Conservation (phyloP, 2,797 vertebrate species). For the Acanthurus tractus region DNA sequence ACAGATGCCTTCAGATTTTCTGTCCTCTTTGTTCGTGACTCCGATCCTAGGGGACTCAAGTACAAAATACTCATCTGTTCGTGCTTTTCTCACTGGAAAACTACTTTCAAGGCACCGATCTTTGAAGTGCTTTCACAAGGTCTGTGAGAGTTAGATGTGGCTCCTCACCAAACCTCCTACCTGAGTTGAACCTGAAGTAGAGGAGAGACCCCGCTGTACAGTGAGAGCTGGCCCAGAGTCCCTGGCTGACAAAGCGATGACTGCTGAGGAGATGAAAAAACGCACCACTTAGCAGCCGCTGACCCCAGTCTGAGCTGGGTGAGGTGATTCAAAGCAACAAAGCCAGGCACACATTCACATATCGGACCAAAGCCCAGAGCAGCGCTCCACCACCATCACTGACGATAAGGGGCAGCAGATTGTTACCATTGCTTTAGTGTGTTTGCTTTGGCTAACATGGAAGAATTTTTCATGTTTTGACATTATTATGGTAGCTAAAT, state of each 20-base stretch:
- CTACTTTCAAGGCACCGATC: neutral
- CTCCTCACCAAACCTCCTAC: constrained; percentile 7
- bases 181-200: constrained; percentile 60
- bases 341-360: constrained; percentile 36
- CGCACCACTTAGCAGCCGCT: constrained; percentile 48
- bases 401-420: constrained; percentile 18
- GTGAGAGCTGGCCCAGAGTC: constrained; percentile 51
- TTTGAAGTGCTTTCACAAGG: constrained; percentile 11
- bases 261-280: constrained; percentile 41
- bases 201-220: constrained; percentile 34
- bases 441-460: constrained; percentile 51
- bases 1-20: neutral
- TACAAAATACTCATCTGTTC: neutral
- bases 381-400: constrained; percentile 11
- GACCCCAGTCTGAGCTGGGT: constrained; percentile 48
- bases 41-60: neutral
- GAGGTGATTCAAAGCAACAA: constrained; percentile 71
- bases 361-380: constrained; percentile 20
- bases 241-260: constrained; percentile 49
- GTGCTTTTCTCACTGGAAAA: neutral
- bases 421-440: constrained; percentile 25
- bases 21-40: neutral
- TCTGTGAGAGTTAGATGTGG: neutral
- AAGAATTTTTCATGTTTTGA: constrained; percentile 49
- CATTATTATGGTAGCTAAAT: constrained; percentile 59